Conservation (phyloP, 2,113 vertebrate genomes). For the Syngnathus typhle region DNA sequence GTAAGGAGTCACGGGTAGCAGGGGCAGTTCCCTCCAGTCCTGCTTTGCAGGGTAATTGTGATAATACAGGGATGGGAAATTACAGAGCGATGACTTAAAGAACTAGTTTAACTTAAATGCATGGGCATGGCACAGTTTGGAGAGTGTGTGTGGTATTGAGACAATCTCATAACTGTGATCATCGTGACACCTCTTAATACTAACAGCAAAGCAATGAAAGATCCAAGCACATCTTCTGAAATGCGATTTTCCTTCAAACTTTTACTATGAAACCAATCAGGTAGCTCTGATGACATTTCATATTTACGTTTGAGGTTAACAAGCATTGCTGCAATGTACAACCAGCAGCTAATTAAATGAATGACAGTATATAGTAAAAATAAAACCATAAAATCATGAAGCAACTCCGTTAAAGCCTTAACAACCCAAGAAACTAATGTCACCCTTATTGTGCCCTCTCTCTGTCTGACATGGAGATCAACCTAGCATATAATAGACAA, state of each 20-base stretch:
- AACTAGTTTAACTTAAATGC: slow-evolving; percentile 61
- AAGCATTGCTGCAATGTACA: neutral
- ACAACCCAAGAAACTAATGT: slow-evolving; percentile 48
- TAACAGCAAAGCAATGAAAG: neutral
- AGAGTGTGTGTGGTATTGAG: slow-evolving; percentile 58
- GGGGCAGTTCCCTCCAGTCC: slow-evolving; percentile 53
- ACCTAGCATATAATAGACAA: slow-evolving; percentile 61
- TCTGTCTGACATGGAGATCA: slow-evolving; percentile 65
- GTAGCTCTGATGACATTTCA: neutral
- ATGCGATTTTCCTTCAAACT: neutral
- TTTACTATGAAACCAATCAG: neutral
- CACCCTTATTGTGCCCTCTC: slow-evolving; percentile 26
- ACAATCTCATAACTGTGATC: slow-evolving; percentile 47
- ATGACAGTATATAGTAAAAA: too few relatives aligned
- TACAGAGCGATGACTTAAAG: slow-evolving; percentile 60
- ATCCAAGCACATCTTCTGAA: neutral
- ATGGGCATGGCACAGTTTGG: slow-evolving; percentile 44
- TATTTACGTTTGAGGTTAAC: neutral
- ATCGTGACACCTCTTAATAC: slow-evolving; percentile 1
- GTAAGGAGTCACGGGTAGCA: slow-evolving; percentile 44
- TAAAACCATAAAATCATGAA: neutral
- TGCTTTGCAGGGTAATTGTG: slow-evolving; percentile 62
- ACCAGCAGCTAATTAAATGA: too few relatives aligned
- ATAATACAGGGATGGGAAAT: slow-evolving; percentile 68
- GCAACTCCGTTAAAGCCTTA: slow-evolving; percentile 35